These are phyloP conservation scores for Perccottus glenii DNA, from an alignment of 2,113 vertebrate genomes.

Conservation along the genomic window DNA sequence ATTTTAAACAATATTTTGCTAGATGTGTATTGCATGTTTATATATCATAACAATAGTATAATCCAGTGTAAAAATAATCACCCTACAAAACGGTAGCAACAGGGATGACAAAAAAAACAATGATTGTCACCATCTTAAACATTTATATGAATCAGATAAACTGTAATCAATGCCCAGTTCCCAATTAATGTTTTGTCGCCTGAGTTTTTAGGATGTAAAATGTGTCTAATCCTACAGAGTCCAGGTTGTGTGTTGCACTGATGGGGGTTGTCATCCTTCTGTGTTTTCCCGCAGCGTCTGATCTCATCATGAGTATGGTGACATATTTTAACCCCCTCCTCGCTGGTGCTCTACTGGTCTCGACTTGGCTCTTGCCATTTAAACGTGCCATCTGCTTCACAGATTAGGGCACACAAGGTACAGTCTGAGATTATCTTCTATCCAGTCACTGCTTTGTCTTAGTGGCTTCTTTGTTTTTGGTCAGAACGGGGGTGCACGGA, in stretches of 20 bases:
- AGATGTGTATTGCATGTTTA: too few relatives aligned
- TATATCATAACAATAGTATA: too few relatives aligned
- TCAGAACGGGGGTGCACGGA: conserved; percentile 13
- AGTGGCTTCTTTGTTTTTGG: conserved; percentile 48
- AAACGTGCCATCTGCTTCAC: conserved; percentile 61
- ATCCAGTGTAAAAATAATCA: too few relatives aligned
- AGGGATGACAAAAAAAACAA: too few relatives aligned
- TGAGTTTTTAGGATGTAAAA: not conserved
- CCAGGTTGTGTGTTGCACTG: conserved; percentile 4
- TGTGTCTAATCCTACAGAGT: not conserved
- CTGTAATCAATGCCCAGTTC: too few relatives aligned
- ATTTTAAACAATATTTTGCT: too few relatives aligned
- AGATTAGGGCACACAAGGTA: conserved; percentile 56
- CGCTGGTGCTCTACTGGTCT: not conserved
- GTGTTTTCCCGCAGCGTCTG: conserved; percentile 14
- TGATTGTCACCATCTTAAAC: too few relatives aligned
- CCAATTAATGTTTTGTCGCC: not conserved
- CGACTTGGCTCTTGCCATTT: conserved; percentile 35
- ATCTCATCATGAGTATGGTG: conserved; percentile 33
- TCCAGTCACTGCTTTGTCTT: conserved; percentile 38
- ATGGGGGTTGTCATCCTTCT: not conserved
- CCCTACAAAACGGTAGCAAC: too few relatives aligned
- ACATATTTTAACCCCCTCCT: conserved; percentile 26
- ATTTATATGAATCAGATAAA: too few relatives aligned
- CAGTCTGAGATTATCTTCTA: conserved; percentile 45